Conservation (phyloP, 2,888 invertebrate species). For the Amblyteles armatorius region DNA sequence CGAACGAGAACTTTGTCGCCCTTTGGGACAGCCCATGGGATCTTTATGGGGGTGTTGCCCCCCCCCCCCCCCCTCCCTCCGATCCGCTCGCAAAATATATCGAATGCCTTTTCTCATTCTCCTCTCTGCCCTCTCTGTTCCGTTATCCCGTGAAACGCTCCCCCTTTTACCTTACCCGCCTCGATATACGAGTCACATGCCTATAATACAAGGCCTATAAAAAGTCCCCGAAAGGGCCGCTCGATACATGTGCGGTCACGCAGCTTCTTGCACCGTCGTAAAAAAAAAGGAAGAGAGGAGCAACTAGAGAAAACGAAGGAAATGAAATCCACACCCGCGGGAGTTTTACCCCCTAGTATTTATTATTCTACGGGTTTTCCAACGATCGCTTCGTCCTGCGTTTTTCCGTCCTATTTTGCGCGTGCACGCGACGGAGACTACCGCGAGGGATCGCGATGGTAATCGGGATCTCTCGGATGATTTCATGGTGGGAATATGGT, state of each 20-base stretch:
- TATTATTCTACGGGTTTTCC: slow-evolving; percentile 60
- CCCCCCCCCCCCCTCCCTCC: slow-evolving; percentile 67
- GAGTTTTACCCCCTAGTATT: slow-evolving; percentile 63
- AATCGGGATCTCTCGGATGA: neutral
- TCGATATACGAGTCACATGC: slow-evolving; percentile 65
- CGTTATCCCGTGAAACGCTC: slow-evolving; percentile 51
- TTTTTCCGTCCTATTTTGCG: slow-evolving; percentile 51
- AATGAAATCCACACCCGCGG: slow-evolving; percentile 64
- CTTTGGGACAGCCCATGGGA: slow-evolving; percentile 66
- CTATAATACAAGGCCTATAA: slow-evolving; percentile 72
- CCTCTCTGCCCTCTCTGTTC: slow-evolving; percentile 62
- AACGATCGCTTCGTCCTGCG: slow-evolving; percentile 45
- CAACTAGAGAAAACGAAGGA: slow-evolving; percentile 57
- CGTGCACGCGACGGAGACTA: neutral
- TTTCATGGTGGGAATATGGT: no score
- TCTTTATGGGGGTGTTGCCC: slow-evolving; percentile 71
- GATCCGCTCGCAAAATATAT: slow-evolving; percentile 52
- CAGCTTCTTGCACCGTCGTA: slow-evolving; percentile 78
- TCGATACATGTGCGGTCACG: slow-evolving; percentile 76
- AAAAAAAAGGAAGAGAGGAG: slow-evolving; percentile 70
- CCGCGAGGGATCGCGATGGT: slow-evolving; percentile 20
- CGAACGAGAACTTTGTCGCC: slow-evolving; percentile 65
- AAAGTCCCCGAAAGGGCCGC: slow-evolving; percentile 67
- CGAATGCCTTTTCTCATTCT: slow-evolving; percentile 59
- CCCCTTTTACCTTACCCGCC: slow-evolving; percentile 64